These are phyloP conservation scores for Caenorhabditis sp. DNA, from an alignment of 2,888 invertebrate species.

Conservation along the genomic window DNA sequence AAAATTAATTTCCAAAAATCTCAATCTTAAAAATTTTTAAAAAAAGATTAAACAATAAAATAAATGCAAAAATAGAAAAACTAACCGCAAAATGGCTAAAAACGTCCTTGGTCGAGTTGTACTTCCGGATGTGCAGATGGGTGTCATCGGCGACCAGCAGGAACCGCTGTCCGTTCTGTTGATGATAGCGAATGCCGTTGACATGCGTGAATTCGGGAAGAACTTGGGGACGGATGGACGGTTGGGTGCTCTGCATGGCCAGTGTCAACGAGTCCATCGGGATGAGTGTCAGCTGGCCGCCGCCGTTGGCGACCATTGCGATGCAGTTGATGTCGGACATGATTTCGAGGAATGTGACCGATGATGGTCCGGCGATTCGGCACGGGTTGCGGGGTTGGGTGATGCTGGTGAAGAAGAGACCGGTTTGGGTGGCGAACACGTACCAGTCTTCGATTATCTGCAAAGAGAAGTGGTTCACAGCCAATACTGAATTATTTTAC, in stretches of 20 bases:
- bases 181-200: constrained; percentile 54
- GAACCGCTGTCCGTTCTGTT: constrained; percentile 50
- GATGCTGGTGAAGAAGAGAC: constrained; percentile 76
- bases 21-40: background rate
- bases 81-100: constrained; percentile 73
- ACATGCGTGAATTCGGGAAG: constrained; percentile 55
- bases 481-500: too few species aligned
- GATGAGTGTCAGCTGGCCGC: constrained; percentile 55
- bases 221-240: constrained; percentile 65
- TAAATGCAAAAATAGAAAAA: too few species aligned
- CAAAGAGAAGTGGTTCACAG: constrained; percentile 20
- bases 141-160: constrained; percentile 66
- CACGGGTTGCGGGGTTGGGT: constrained; percentile 72
- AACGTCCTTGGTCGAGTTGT: constrained; percentile 73
- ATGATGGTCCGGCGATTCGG: constrained; percentile 71
- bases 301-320: constrained; percentile 53
- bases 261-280: constrained; percentile 63
- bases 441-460: constrained; percentile 73
- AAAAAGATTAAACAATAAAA: too few species aligned
- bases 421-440: constrained; percentile 76
- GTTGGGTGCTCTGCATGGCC: constrained; percentile 59
- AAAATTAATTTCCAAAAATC: background rate
- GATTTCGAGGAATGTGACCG: constrained; percentile 68
- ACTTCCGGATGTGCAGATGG: constrained; percentile 75
- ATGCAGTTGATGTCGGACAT: constrained; percentile 69